Percentiles rank a stretch among this genome's conserved stretches.
Conservation (phyloP, 2,113 vertebrate species). For the Cariama cristata region DNA sequence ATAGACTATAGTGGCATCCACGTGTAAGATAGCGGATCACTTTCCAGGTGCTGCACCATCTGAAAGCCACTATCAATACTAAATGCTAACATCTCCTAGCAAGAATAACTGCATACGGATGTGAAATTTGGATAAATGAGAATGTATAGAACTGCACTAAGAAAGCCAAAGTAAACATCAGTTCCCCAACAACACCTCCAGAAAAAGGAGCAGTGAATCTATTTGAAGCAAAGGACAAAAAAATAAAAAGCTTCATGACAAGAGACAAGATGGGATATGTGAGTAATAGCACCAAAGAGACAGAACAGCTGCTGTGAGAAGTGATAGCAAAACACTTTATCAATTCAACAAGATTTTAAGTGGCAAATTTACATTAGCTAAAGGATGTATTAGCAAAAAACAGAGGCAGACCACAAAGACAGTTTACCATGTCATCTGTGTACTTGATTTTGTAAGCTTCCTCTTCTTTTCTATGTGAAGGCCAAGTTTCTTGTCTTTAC, state of each 20-base stretch:
- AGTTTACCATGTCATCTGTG: neutral
- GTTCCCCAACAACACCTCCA: neutral
- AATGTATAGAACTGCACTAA: neutral
- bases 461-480: neutral
- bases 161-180: neutral
- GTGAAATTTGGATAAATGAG: neutral
- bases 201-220: neutral
- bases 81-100: neutral
- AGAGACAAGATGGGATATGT: neutral
- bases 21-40: neutral
- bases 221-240: neutral
- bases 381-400: neutral
- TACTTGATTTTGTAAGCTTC: neutral
- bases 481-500: neutral
- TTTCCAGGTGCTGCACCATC: neutral
- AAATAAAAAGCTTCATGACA: neutral
- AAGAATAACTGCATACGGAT: neutral
- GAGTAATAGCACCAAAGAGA: neutral
- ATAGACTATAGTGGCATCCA: neutral
- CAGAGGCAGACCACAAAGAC: neutral
- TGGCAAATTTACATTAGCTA: neutral
- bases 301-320: neutral
- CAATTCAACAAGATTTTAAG: neutral
- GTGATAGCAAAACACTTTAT: neutral
- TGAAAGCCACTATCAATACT: neutral